phyloP scores from a whole-genome alignment of 2,113 vertebrate species.

The Mustela nigripes region DNA sequence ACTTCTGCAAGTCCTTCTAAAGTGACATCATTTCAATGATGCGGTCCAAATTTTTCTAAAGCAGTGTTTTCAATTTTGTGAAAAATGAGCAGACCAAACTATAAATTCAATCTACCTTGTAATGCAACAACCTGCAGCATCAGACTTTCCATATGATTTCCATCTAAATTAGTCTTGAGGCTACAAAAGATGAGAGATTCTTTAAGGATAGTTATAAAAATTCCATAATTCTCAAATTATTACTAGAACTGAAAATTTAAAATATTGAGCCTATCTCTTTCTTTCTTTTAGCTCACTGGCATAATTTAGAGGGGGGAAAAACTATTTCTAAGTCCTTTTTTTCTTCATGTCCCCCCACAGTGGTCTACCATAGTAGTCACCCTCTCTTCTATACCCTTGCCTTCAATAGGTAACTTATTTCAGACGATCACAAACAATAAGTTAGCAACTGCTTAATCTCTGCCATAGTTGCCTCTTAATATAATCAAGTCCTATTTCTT shows the following conservation, averaged over 20 bases:
- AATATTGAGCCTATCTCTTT: constrained; percentile 12
- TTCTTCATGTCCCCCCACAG: not conserved
- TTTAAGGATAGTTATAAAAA: constrained; percentile 31
- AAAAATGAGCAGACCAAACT: constrained; percentile 48
- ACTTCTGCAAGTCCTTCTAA: not conserved
- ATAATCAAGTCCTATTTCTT: not conserved
- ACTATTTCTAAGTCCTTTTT: not conserved
- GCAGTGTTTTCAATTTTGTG: constrained; percentile 37
- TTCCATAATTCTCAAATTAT: constrained; percentile 1
- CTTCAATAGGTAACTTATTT: not conserved
- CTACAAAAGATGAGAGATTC: constrained; percentile 47
- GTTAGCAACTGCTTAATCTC: not conserved
- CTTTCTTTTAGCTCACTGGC: not conserved
- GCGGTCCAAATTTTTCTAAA: not conserved
- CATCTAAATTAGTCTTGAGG: constrained; percentile 58
- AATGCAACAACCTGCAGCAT: constrained; percentile 32
- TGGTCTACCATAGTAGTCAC: not conserved
- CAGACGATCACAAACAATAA: not conserved
- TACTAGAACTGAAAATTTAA: constrained; percentile 40
- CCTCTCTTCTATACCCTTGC: not conserved
- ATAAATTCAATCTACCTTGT: constrained; percentile 46
- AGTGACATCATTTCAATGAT: not conserved
- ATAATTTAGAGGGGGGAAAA: not conserved
- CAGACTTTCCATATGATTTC: constrained; percentile 36
- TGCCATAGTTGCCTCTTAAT: not conserved